Evolutionary conservation across 2,113 vertebrate species (phyloP).

Genomic region (Chamaea fasciata): DNA sequence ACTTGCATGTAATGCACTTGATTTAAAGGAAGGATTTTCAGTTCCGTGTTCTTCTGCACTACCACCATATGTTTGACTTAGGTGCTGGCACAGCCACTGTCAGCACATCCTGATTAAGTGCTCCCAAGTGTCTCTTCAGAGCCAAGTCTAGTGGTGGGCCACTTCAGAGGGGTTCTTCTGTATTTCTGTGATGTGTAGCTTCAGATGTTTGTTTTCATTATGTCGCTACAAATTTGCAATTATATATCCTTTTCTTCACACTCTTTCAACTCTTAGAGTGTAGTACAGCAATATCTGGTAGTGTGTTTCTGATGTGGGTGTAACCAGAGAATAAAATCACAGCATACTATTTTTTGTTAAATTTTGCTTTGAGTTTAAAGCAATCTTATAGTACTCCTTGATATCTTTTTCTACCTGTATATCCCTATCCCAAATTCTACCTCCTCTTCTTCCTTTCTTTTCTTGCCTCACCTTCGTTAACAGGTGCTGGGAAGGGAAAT

Average conservation of each 20-base stretch:
- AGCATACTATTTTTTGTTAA: neutral
- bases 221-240: neutral
- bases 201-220: neutral
- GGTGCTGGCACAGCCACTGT: fast-evolving
- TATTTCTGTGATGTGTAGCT: neutral
- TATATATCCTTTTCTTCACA: neutral
- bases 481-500: neutral
- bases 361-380: neutral
- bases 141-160: neutral
- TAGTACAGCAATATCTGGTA: neutral
- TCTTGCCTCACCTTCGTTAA: neutral
- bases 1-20: neutral
- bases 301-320: neutral
- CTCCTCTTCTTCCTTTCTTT: neutral
- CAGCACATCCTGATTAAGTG: too few species aligned
- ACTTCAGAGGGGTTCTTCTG: neutral
- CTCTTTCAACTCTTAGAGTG: neutral
- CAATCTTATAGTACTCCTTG: neutral
- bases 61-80: neutral
- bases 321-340: neutral
- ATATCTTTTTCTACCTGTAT: neutral
- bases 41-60: neutral
- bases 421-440: neutral
- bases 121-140: neutral
- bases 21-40: neutral